These are phyloP conservation scores for Sebastes elongatus DNA, from an alignment of 2,797 vertebrate species.

Conservation along the genomic window DNA sequence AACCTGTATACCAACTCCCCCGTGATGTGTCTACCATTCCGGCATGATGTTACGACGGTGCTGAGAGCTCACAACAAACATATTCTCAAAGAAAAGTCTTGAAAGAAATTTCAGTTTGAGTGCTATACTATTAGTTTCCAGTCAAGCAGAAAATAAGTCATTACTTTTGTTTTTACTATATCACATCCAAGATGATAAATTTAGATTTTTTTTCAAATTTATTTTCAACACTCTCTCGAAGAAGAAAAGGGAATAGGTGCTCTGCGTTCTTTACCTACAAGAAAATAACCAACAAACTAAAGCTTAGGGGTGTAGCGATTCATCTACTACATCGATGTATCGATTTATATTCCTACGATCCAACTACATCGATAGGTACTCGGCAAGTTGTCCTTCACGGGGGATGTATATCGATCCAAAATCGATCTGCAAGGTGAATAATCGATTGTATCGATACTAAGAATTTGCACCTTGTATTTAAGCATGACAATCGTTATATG, in stretches of 20 bases:
- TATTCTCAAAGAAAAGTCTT: neutral
- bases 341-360: too few relatives aligned
- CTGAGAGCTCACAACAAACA: neutral
- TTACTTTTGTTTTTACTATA: neutral
- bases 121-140: neutral
- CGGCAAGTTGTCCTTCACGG: too few relatives aligned
- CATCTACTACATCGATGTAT: too few relatives aligned
- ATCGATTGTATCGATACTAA: too few relatives aligned
- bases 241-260: neutral
- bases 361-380: too few relatives aligned
- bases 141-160: constrained; percentile 35
- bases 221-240: neutral
- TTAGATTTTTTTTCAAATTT: neutral
- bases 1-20: neutral
- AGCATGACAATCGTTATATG: too few relatives aligned
- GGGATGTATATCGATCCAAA: too few relatives aligned
- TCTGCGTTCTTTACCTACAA: neutral
- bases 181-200: neutral
- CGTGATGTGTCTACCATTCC: neutral
- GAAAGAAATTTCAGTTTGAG: neutral
- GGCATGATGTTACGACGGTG: neutral
- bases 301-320: too few relatives aligned
- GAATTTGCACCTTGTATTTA: too few relatives aligned
- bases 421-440: too few relatives aligned
- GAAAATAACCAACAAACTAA: neutral